These are phyloP conservation scores for Apteryx mantelli DNA, from an alignment of 2,113 vertebrate genomes.

Conservation along the genomic window DNA sequence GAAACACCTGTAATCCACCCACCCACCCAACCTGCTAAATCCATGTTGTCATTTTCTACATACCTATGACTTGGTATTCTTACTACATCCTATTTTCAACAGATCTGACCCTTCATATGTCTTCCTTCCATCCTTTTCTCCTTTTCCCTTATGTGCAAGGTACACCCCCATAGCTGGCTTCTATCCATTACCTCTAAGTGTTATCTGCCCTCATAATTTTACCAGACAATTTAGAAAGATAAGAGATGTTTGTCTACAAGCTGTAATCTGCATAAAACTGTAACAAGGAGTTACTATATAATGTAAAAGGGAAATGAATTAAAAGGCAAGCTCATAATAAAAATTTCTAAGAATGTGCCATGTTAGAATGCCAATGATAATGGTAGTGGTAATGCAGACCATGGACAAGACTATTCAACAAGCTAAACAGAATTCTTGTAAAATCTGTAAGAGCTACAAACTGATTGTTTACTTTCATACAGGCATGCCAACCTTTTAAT, in stretches of 20 bases:
- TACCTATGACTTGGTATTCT: not conserved
- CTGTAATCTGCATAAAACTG: not conserved
- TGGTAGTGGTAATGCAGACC: not conserved
- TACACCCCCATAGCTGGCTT: not conserved
- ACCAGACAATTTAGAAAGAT: not conserved
- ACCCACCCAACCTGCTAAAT: not conserved
- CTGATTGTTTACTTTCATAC: not conserved
- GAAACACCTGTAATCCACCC: not conserved
- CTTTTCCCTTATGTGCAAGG: not conserved
- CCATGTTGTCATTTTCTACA: not conserved
- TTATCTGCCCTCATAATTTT: not conserved
- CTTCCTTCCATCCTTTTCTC: not conserved
- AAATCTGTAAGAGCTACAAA: not conserved
- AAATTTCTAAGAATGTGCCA: not conserved
- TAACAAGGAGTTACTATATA: not conserved
- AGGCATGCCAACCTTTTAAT: not conserved
- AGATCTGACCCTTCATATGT: not conserved
- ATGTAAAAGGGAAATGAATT: not conserved
- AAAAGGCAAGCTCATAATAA: not conserved
- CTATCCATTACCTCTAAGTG: not conserved
- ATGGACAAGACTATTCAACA: not conserved
- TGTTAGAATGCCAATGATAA: not conserved
- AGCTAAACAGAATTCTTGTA: not conserved
- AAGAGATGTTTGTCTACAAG: not conserved
- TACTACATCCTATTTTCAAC: not conserved